Conservation (phyloP, 2,888 invertebrate species). For the Muschampia plurimacula region DNA sequence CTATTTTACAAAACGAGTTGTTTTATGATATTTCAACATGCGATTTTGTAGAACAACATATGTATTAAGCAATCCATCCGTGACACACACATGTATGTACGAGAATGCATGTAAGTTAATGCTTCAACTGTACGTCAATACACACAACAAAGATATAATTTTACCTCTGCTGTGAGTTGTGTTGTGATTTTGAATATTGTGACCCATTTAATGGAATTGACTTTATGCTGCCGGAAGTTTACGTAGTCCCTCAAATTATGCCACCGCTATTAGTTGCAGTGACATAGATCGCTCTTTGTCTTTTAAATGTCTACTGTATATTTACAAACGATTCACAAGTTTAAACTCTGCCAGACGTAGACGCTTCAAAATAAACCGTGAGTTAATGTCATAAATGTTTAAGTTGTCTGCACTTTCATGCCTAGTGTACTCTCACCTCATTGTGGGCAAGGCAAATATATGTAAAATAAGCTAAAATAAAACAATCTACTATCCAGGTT, state of each 20-base stretch:
- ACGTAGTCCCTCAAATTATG: conserved; percentile 51
- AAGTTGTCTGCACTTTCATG: conserved; percentile 13
- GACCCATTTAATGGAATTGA: no score
- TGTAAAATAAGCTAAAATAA: conserved; percentile 72
- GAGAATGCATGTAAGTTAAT: no score
- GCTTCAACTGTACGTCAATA: no score
- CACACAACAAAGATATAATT: no score
- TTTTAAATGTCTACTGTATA: conserved; percentile 39
- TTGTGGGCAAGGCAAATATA: conserved; percentile 55
- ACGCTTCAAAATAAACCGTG: conserved; percentile 22
- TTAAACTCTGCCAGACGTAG: conserved; percentile 26
- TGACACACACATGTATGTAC: no score
- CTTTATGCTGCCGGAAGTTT: conserved; percentile 53
- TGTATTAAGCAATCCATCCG: no score
- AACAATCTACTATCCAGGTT: conserved; percentile 67
- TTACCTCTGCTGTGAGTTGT: no score
- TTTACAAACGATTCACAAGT: conserved; percentile 33
- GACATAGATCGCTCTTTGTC: conserved; percentile 46
- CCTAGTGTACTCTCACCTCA: conserved; percentile 34
- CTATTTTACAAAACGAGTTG: no score
- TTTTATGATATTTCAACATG: no score
- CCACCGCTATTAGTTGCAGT: conserved; percentile 46
- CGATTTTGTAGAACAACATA: no score
- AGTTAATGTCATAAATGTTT: conserved; percentile 12
- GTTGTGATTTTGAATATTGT: no score